phyloP scores from a whole-genome alignment of 2,797 vertebrate species.

The Clarias platycephalus region DNA sequence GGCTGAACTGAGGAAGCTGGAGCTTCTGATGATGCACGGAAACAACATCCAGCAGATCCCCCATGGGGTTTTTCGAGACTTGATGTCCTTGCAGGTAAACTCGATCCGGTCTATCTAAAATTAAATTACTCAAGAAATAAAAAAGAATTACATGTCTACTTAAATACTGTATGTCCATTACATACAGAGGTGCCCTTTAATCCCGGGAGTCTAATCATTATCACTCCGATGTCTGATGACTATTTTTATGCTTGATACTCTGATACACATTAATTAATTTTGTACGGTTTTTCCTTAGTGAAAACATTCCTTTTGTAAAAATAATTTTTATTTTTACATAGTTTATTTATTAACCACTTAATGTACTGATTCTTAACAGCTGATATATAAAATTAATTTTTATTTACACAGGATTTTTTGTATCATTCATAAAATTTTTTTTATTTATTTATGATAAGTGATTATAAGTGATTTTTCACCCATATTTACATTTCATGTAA shows the following conservation, averaged over 20 bases:
- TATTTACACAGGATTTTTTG: background rate
- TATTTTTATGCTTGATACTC: too few relatives aligned
- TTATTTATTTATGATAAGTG: too few relatives aligned
- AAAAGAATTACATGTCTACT: background rate
- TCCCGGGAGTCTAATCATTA: too few relatives aligned
- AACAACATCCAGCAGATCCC: conserved; percentile 87
- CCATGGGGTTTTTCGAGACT: conserved; percentile 79
- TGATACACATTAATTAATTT: background rate
- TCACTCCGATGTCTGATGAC: too few relatives aligned
- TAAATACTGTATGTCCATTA: too few relatives aligned
- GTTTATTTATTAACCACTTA: background rate
- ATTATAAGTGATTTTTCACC: too few relatives aligned
- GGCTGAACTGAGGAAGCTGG: conserved; percentile 77
- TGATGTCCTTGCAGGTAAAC: conserved; percentile 76
- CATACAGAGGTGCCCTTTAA: too few relatives aligned
- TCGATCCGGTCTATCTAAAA: background rate
- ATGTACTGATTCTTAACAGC: too few relatives aligned
- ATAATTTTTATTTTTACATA: background rate
- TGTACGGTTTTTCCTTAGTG: too few relatives aligned
- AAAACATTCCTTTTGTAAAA: background rate
- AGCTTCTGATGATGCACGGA: conserved; percentile 93
- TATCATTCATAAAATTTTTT: background rate
- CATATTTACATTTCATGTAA: background rate
- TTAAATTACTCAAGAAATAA: background rate
- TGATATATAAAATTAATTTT: background rate